A percentile compares a stretch with the other conserved stretches of the same genome.
Conservation (phyloP, 92 coral and sea anemone species). For the Phenganax subtilis region DNA sequence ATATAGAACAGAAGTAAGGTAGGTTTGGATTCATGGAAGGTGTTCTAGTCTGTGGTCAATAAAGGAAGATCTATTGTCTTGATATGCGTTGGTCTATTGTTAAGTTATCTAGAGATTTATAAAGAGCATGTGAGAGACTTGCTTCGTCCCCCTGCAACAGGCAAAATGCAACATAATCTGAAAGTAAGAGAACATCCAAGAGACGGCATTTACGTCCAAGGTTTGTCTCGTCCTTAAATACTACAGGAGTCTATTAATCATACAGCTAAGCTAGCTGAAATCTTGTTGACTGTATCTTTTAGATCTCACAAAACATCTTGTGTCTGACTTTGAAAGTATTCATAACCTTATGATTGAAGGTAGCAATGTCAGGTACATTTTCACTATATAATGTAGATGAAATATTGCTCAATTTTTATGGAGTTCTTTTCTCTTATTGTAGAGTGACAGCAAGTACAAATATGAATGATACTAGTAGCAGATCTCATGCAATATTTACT, state of each 20-base stretch:
- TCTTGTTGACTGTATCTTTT: background rate
- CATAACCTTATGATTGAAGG: slow-evolving; percentile 90
- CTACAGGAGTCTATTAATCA: no score
- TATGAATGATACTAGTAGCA: slow-evolving; percentile 93
- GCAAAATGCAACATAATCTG: slow-evolving; percentile 72
- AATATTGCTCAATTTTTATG: background rate
- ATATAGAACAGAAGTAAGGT: slow-evolving; percentile 90
- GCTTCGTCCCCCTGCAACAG: slow-evolving; percentile 83
- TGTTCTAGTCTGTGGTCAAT: background rate
- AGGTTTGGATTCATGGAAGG: background rate
- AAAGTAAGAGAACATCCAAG: slow-evolving; percentile 94
- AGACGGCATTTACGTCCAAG: slow-evolving; percentile 98
- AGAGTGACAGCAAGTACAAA: slow-evolving; percentile 96
- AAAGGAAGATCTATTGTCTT: background rate
- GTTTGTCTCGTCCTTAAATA: slow-evolving; percentile 30
- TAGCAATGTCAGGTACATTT: slow-evolving; percentile 70
- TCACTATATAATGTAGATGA: background rate
- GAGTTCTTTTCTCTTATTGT: background rate
- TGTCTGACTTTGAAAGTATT: slow-evolving; percentile 84
- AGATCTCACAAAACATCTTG: slow-evolving; percentile 92
- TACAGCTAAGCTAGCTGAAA: background rate
- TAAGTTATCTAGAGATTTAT: slow-evolving; percentile 74
- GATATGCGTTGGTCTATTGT: background rate
- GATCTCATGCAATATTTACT: slow-evolving; percentile 96
- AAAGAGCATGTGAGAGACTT: slow-evolving; percentile 93